Conservation (phyloP, 1,140 invertebrate genomes). For the Caenorhabditis latens region DNA sequence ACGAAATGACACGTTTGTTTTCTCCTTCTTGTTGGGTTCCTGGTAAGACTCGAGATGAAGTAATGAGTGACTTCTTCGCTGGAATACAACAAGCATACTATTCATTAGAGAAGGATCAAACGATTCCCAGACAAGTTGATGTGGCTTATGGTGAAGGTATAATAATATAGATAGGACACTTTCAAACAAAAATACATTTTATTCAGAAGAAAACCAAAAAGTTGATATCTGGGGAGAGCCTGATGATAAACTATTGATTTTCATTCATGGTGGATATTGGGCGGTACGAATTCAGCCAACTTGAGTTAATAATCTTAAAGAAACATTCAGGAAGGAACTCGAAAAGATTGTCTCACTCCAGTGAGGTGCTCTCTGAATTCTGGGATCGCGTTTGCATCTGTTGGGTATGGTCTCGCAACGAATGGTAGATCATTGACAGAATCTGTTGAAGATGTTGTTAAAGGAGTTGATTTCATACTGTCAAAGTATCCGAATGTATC, state of each 20-base stretch:
- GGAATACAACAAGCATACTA: neutral
- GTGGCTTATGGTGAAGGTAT: slow-evolving; percentile 4
- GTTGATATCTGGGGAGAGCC: slow-evolving; percentile 5
- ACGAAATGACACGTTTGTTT: slow-evolving; percentile 1
- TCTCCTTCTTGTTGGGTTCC: slow-evolving; percentile 41
- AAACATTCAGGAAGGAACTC: neutral
- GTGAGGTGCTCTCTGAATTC: neutral
- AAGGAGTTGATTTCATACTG: slow-evolving; percentile 8
- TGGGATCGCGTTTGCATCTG: neutral
- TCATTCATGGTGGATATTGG: slow-evolving; percentile 34
- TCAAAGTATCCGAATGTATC: neutral
- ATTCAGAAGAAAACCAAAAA: slow-evolving; percentile 32
- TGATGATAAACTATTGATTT: slow-evolving; percentile 3
- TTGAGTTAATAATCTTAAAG: neutral
- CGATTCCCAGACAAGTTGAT: neutral
- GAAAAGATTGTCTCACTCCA: slow-evolving; percentile 25
- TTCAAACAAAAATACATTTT: neutral
- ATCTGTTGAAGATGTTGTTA: neutral
- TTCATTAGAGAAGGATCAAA: neutral
- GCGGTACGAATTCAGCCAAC: neutral
- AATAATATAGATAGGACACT: neutral
- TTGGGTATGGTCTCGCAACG: slow-evolving; percentile 7
- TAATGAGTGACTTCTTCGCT: slow-evolving; percentile 22
- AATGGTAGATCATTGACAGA: neutral
- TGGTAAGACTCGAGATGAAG: slow-evolving; percentile 24